phyloP scores from a whole-genome alignment of 1,140 invertebrate species.

The Zaprionus kolodkinae region DNA sequence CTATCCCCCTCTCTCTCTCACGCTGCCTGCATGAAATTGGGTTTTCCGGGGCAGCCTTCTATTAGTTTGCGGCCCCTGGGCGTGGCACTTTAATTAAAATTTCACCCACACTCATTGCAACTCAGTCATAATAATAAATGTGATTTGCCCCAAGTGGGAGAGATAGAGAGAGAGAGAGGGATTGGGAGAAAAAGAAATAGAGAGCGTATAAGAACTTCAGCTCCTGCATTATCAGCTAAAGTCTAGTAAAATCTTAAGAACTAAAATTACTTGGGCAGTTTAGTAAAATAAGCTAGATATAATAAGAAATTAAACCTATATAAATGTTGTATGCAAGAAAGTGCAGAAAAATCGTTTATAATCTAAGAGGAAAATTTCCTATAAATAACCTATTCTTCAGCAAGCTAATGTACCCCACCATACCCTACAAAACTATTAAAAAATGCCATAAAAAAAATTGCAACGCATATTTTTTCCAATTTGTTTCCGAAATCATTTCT shows the following conservation, averaged over 20 bases:
- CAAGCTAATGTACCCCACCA: too few relatives aligned
- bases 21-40: conserved; percentile 23
- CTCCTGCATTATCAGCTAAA: background rate
- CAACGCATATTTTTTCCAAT: background rate
- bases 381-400: too few relatives aligned
- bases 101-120: conserved; percentile 36
- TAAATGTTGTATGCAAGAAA: background rate
- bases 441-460: background rate
- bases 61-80: conserved; percentile 36
- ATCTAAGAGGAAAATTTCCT: too few relatives aligned
- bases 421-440: background rate
- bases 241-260: background rate
- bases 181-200: background rate
- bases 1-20: background rate
- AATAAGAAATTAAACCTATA: background rate
- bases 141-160: conserved; percentile 26
- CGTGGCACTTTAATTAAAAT: conserved; percentile 59
- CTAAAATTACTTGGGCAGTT: background rate
- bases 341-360: too few relatives aligned
- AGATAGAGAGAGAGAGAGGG: background rate
- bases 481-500: background rate
- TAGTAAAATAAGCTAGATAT: background rate
- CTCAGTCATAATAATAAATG: conserved; percentile 50
- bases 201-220: background rate
- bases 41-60: conserved; percentile 26